Evolutionary conservation across 2,113 vertebrate species (phyloP).

Genomic region (Nyctibius bracteatus): DNA sequence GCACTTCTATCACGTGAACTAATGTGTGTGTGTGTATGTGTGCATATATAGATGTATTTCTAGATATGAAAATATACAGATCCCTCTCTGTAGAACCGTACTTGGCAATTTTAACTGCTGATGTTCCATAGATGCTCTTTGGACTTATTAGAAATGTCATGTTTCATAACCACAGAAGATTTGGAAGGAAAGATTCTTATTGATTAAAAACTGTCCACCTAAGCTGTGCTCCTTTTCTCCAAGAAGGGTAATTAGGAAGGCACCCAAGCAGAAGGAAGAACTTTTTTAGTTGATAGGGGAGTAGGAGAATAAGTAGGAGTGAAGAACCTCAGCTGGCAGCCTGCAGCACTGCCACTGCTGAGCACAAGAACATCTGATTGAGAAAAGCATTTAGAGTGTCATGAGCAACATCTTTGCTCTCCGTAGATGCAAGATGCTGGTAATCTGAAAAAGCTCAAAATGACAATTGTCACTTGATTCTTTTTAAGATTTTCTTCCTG

Average conservation of each 20-base stretch:
- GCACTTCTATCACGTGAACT: background rate
- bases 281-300: background rate
- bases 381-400: background rate
- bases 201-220: background rate
- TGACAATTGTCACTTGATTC: background rate
- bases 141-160: background rate
- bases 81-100: background rate
- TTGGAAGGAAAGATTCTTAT: background rate
- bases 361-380: background rate
- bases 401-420: background rate
- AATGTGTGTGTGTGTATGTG: rapidly evolving
- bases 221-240: background rate
- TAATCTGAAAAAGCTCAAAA: background rate
- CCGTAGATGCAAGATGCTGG: background rate
- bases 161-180: background rate
- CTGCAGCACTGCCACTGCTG: background rate
- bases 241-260: background rate
- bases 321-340: background rate
- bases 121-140: background rate
- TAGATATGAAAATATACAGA: background rate
- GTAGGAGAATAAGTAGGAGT: background rate
- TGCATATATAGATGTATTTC: background rate
- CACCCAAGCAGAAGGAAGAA: background rate
- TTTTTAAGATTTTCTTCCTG: background rate
- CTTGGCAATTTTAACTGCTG: background rate